These are phyloP conservation scores for Nannoperca obscura DNA, from an alignment of 2,797 vertebrate species.

Conservation along the genomic window DNA sequence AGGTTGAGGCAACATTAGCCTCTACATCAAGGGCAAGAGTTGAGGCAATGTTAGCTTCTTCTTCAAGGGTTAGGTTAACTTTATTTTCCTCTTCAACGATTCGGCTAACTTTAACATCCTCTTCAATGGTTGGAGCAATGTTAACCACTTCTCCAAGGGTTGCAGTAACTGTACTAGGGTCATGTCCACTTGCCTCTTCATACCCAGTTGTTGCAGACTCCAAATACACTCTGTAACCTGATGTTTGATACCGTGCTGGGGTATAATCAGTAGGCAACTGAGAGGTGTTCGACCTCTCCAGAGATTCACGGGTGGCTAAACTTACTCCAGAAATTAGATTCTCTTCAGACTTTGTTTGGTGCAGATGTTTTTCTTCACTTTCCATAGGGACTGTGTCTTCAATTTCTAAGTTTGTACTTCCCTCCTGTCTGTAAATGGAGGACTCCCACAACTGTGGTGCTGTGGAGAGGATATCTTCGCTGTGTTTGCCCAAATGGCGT, in stretches of 20 bases:
- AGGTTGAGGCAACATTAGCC: neutral
- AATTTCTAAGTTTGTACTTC: constrained; percentile 70
- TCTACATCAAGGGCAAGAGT: constrained; percentile 2
- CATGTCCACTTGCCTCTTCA: constrained; percentile 75
- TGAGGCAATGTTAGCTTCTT: neutral
- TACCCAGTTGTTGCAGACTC: constrained; percentile 45
- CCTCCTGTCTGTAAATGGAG: constrained; percentile 64
- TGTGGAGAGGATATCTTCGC: constrained; percentile 48
- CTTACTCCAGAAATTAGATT: constrained; percentile 34
- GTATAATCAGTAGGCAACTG: constrained; percentile 30
- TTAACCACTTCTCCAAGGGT: constrained; percentile 24
- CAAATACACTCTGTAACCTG: constrained; percentile 50
- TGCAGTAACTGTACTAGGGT: constrained; percentile 41
- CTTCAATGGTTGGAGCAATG: constrained; percentile 10
- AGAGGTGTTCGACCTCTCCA: constrained; percentile 46
- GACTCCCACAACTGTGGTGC: constrained; percentile 55
- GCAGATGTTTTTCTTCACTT: constrained; percentile 56
- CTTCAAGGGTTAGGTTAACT: neutral
- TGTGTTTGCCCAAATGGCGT: constrained; percentile 30
- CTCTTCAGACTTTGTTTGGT: constrained; percentile 36
- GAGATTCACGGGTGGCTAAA: constrained; percentile 48
- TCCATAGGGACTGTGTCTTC: constrained; percentile 57
- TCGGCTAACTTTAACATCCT: neutral
- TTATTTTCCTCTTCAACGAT: neutral
- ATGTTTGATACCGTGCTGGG: constrained; percentile 39